Base-by-base conservation (phyloP, 2,797 vertebrate species). In the Ctenochaetus hawaiiensis region DNA sequence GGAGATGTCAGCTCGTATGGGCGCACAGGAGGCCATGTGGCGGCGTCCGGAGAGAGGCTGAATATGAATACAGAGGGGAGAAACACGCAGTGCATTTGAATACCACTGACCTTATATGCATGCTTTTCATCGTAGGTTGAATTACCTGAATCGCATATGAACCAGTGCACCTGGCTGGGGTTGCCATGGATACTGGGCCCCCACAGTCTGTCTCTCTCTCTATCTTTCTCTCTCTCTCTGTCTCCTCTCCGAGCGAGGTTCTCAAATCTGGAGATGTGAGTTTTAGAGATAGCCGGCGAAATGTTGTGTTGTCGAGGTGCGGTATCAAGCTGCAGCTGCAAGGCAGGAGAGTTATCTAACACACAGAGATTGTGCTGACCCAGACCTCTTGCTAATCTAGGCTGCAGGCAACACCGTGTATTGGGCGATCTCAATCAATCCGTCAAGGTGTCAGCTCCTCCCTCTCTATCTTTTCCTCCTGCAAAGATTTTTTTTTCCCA, bases 101-200 rank as follows among this genome's bases (percentile, higher is more conserved):
- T 91, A 90, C 76, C 72, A 37, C 66, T 87, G 91, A 93, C 91
- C 90, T 92, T 89, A 92, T 84, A 72, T 81, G 84, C 87, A 86
- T 86, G 88, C 82, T 91, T 89, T 89, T 92, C 84, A 87, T 86
- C 69, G 77, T 54, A 60, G 66, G 77, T 84, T 77, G 86, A 90
- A 91, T 90, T 91, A 93, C 91, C 92, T 91, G 92, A 86, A 86
- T 88, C 56, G 77, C 90, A 92, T 89, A 87, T 87, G 87, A 94
- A 89, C 88, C 84, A 72, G 69, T 77, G 90, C 89, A 91, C 91
- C 90, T 94, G 90, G 84, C 60, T 71, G 74, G 6, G 84, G 93
- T 94, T 93, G 90, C 93, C 91, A 93, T 94, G 93, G 93, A 86
- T 89, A 94, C 93, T 45, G 43, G 78, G 67, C 86, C 88, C 39